Evolutionary conservation across 2,113 vertebrate species (phyloP), one percentile per base, ranked within the genome.

Genomic region (Pantherophis guttatus): DNA sequence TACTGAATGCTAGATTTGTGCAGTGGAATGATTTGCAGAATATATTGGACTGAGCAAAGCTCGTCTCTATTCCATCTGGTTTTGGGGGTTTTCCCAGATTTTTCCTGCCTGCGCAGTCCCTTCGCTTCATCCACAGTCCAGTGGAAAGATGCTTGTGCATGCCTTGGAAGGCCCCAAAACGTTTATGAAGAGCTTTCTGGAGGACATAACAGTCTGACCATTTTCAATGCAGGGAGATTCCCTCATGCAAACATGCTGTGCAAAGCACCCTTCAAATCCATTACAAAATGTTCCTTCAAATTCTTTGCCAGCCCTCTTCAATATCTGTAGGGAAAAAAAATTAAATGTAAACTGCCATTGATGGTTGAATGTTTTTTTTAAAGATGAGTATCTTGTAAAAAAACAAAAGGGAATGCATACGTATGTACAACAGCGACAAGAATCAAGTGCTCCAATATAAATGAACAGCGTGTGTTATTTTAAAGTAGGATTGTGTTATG

Each of bases 351-450:
- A 89, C 24, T 89, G 90, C 50, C 87, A 93, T 92, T 90, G 58
- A 24, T 0, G 17, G 3, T 5, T 54, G 0, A 11, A 12, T 5
- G 9, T 8, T 52, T 11, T 23, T 65, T 23, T 65, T 44, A 2
- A 10, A 44, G 91, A 62, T 3, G 33, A 26, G 50, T 2, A 17
- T 9, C 70, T 23, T 70, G 58, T 39, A 29, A 58, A 3, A 15
- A 53, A 7, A 11, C 1, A 11, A 13, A 26, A 53, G 26, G 11
- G 29, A 87, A 87, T 15, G 0, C 0, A 1, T 23, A 0, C 0
- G 1, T 23, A 0, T 0, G 0, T 0, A 0, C 33, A n/a, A 92
- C 3, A 23, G 91, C 33, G 91, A 12, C 59, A 90, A 88, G 57
- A 59, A 81, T 5, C 3, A 6, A 52, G 91, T 24, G 23, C 70